Percentiles rank a stretch among this genome's conserved stretches.
These are phyloP conservation scores for Bilobella aurantiaca DNA, from an alignment of 1,140 invertebrate species.

Conservation along the genomic window DNA sequence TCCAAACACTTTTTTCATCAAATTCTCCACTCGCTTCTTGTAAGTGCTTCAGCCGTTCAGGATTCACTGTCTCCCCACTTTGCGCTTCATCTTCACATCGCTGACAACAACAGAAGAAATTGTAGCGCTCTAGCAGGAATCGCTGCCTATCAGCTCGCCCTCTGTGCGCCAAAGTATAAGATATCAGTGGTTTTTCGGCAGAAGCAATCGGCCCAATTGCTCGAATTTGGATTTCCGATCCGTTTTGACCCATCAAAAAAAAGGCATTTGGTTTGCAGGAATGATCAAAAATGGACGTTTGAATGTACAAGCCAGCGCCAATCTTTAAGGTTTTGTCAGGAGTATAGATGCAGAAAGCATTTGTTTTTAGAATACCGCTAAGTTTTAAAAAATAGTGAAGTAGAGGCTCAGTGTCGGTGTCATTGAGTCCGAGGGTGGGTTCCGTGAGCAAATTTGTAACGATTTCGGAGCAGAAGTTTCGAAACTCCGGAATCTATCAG, in stretches of 20 bases:
- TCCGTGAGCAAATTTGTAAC: not conserved
- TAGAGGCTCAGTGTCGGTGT: not conserved
- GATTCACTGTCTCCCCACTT: not conserved
- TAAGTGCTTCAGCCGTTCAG: not conserved
- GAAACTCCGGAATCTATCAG: not conserved
- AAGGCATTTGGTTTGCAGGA: conserved; percentile 17
- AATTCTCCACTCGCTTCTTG: not conserved
- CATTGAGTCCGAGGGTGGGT: not conserved
- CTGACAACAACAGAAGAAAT: conserved; percentile 11
- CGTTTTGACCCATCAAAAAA: not conserved
- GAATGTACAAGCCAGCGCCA: conserved; percentile 11
- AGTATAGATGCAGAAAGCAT: conserved; percentile 16
- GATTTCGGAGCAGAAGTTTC: not conserved
- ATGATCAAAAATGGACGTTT: conserved; percentile 15
- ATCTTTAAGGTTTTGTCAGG: not conserved
- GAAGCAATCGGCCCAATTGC: conserved; percentile 3
- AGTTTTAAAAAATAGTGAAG: conserved; percentile 3
- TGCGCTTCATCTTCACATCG: not conserved
- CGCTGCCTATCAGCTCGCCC: not conserved
- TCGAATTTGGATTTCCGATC: conserved; percentile 9
- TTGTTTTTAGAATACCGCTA: conserved; percentile 8
- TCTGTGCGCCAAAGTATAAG: conserved; percentile 3
- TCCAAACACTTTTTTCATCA: not conserved
- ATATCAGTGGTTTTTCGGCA: not conserved
- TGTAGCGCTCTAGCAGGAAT: conserved; percentile 5